Conservation (phyloP, 2,797 vertebrate genomes). For the Microctenopoma steveboyesi region DNA sequence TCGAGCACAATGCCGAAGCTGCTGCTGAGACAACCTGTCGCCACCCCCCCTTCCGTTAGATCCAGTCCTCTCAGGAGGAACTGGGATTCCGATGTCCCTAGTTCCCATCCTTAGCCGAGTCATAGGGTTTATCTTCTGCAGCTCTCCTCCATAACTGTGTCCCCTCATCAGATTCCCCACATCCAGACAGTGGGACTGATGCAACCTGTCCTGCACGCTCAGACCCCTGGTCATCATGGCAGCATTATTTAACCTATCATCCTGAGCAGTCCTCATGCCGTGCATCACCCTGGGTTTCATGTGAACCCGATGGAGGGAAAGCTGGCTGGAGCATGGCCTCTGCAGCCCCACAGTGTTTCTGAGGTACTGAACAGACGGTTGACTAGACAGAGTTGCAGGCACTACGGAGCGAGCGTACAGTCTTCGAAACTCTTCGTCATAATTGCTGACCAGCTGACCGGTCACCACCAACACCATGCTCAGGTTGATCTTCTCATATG, state of each 20-base stretch:
- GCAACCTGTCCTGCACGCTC: slow-evolving; percentile 85
- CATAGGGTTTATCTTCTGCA: slow-evolving; percentile 80
- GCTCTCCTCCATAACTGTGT: slow-evolving; percentile 92
- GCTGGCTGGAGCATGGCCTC: slow-evolving; percentile 85
- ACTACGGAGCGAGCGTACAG: slow-evolving; percentile 88
- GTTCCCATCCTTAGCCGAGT: slow-evolving; percentile 80
- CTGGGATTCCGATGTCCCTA: slow-evolving; percentile 80
- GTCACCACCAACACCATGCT: slow-evolving; percentile 95
- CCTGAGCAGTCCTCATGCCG: slow-evolving; percentile 47
- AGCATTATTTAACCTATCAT: slow-evolving; percentile 72
- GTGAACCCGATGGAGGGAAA: slow-evolving; percentile 83
- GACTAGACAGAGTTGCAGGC: slow-evolving; percentile 74
- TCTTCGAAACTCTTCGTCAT: slow-evolving; percentile 93
- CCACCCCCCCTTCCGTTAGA: slow-evolving; percentile 54
- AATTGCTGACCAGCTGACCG: slow-evolving; percentile 90
- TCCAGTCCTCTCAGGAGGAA: slow-evolving; percentile 64
- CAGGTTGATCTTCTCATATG: slow-evolving; percentile 93
- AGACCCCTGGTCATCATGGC: slow-evolving; percentile 77
- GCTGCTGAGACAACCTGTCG: slow-evolving; percentile 68
- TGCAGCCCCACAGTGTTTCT: slow-evolving; percentile 73
- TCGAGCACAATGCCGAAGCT: slow-evolving; percentile 84
- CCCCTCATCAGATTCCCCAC: slow-evolving; percentile 86
- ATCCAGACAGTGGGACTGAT: slow-evolving; percentile 84
- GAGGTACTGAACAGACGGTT: slow-evolving; percentile 49
- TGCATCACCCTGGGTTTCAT: slow-evolving; percentile 76